phyloP scores from a whole-genome alignment of 2,888 invertebrate genomes.

The Lasioglossum pauxillum region DNA sequence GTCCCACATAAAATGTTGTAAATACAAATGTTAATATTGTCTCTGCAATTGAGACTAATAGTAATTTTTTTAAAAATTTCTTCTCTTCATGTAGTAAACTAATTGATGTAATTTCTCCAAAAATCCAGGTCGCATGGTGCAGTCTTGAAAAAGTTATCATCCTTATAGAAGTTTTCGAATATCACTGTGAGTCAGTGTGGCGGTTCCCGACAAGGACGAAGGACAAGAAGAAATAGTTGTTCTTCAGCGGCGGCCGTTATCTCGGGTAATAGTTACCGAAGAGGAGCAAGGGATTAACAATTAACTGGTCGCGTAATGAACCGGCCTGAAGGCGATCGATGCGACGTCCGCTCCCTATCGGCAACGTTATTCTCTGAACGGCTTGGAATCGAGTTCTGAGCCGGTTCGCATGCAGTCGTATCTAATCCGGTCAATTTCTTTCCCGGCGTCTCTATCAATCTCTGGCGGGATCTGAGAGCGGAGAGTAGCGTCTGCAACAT shows the following conservation, averaged over 20 bases:
- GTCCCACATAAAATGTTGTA: too few species aligned
- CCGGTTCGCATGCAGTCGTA: slow-evolving; percentile 7
- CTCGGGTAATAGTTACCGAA: neutral
- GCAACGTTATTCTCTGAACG: neutral
- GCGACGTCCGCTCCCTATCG: neutral
- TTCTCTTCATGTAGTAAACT: too few species aligned
- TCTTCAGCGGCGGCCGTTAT: neutral
- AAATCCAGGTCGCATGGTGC: too few species aligned
- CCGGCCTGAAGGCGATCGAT: neutral
- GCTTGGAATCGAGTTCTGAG: neutral
- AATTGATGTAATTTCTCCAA: too few species aligned
- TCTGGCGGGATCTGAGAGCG: neutral
- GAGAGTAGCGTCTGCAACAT: slow-evolving; percentile 34
- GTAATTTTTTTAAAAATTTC: too few species aligned
- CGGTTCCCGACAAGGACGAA: neutral
- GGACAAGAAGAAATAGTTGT: neutral
- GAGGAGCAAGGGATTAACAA: neutral
- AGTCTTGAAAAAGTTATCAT: too few species aligned
- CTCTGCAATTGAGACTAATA: too few species aligned
- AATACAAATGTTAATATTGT: too few species aligned
- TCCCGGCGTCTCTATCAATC: slow-evolving; percentile 27
- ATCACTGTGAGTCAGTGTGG: too few species aligned
- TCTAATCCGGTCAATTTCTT: slow-evolving; percentile 42
- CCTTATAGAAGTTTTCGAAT: too few species aligned
- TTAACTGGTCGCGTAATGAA: neutral